phyloP scores from a whole-genome alignment of 2,888 invertebrate species.

The Punctoribates punctum region DNA sequence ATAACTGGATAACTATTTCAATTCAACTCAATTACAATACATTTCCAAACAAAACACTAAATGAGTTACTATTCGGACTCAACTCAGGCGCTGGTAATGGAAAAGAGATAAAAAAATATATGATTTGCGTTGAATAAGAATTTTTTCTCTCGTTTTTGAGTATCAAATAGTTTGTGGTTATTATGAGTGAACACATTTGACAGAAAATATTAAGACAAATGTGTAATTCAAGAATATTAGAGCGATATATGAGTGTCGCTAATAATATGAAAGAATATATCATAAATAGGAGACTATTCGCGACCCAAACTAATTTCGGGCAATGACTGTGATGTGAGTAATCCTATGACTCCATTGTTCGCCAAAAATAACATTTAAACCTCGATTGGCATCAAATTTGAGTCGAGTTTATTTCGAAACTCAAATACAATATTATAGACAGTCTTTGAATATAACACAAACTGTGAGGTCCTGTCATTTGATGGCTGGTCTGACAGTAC shows the following conservation, averaged over 20 bases:
- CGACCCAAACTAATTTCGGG: background rate
- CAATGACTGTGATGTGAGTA: background rate
- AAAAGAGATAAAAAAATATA: no score
- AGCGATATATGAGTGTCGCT: background rate
- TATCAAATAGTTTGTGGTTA: no score
- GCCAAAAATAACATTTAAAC: constrained; percentile 2
- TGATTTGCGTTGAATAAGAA: no score
- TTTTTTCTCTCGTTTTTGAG: no score
- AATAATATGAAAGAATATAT: background rate
- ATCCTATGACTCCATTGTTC: background rate
- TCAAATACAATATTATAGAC: background rate
- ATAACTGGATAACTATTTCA: no score
- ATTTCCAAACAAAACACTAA: no score
- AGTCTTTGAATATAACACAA: background rate
- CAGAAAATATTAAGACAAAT: background rate
- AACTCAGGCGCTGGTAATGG: no score
- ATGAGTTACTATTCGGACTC: no score
- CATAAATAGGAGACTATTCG: background rate
- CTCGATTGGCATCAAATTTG: background rate
- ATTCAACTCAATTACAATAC: no score
- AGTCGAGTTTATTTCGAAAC: background rate
- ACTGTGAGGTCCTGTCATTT: constrained; percentile 27
- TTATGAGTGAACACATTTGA: background rate
- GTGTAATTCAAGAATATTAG: constrained; percentile 13
- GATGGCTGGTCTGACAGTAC: background rate